Base-by-base conservation (phyloP, 2,888 invertebrate genomes). In the Hyposoter didymator region DNA sequence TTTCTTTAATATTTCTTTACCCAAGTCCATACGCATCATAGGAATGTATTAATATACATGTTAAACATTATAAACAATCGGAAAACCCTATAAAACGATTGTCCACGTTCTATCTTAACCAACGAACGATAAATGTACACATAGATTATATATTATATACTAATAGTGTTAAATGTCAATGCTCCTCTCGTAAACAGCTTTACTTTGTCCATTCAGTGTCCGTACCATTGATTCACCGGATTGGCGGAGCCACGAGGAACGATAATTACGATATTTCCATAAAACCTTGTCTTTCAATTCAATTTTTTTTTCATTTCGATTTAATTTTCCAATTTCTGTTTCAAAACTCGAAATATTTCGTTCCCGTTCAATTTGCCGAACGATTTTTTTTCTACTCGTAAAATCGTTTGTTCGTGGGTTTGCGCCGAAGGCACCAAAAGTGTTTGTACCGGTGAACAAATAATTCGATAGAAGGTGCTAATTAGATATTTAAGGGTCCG, bases 401-500 rank as follows among this genome's bases (percentile, higher is more conserved):
- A 1, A 64, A 47, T 66, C 70, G 75, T 45, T 64, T 19, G n/a
- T 49, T 45, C 45, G 84, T 67, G 59, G 4, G 14, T 55, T 75
- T 78, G 84, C 64, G 82, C 76, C 64, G n/a, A 70, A 22, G 70
- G 70, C 69, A 73, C 78, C 67, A 47, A 75, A 1, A 55, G 28
- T 78, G 35, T 62, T 82, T 47, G 66, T 81, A 49, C 85, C 87
- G 87, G 82, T 84, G 90, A 88, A 88, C 87, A 87, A 91, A 85
- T 73, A 85, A 90, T 89, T 90, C 90, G 91, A 92, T 90, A 91
- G 89, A 92, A 92, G 93, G 93, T 93, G 93, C 93, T 93, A 92
- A 88, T 85, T 90, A 92, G 89, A 84, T 85, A 74, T 87, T 86
- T 90, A 91, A 88, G 80, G 88, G 89, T 87, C 90, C 88, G 88